Evolutionary conservation across 2,113 vertebrate genomes (phyloP).

Genomic region (Falco punctatus): DNA sequence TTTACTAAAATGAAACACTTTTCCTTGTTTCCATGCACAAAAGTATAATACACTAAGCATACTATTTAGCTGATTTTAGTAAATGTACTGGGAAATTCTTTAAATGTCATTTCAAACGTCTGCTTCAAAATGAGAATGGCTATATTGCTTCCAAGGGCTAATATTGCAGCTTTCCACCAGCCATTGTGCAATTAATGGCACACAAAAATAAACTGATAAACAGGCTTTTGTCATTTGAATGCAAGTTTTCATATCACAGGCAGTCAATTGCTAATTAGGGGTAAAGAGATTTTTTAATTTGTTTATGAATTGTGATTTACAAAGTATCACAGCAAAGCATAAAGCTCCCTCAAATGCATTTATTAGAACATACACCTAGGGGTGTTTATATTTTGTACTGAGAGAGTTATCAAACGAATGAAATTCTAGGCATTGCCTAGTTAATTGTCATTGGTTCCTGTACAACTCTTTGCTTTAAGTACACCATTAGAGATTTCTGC

Average conservation of each 20-base stretch:
- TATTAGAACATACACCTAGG: neutral
- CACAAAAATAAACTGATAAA: conserved; percentile 14
- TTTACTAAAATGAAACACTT: conserved; percentile 25
- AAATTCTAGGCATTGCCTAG: neutral
- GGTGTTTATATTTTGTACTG: neutral
- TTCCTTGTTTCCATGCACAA: neutral
- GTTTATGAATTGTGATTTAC: neutral
- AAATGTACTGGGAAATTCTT: conserved; percentile 8
- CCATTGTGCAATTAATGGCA: neutral
- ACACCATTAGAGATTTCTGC: neutral
- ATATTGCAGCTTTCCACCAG: neutral
- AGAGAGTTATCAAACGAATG: neutral
- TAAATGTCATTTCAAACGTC: conserved; percentile 50
- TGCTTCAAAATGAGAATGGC: neutral
- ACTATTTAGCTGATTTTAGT: conserved; percentile 16
- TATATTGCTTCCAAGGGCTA: neutral
- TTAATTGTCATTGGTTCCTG: neutral
- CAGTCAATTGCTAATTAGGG: neutral
- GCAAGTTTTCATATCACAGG: neutral
- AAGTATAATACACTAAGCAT: neutral
- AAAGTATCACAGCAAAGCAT: neutral
- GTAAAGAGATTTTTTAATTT: neutral
- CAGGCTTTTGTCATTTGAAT: neutral
- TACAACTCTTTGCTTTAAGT: neutral
- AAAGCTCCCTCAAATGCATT: neutral